Conservation (phyloP, 2,113 vertebrate genomes). For the Chloropsis hardwickii region DNA sequence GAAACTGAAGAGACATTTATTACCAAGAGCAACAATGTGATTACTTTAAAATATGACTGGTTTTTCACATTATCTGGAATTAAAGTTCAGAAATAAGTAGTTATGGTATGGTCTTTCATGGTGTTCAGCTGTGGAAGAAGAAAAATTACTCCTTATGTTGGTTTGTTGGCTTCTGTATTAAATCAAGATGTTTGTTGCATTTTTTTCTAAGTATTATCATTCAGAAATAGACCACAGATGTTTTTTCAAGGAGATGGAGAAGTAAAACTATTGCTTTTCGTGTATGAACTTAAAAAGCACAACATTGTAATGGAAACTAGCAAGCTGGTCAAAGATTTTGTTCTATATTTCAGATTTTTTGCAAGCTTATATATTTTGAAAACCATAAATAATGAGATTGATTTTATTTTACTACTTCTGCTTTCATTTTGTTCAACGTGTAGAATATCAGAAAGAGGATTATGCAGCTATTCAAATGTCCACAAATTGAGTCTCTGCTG, state of each 20-base stretch:
- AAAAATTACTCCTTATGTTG: background rate
- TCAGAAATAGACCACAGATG: background rate
- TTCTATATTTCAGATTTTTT: background rate
- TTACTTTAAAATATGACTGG: background rate
- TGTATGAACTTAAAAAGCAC: background rate
- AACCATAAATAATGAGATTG: background rate
- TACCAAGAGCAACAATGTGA: background rate
- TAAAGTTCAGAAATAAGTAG: background rate
- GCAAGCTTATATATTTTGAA: background rate
- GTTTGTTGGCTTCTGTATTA: background rate
- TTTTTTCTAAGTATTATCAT: background rate
- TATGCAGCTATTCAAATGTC: background rate
- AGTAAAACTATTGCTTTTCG: background rate
- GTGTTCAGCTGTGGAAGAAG: background rate
- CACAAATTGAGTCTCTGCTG: background rate
- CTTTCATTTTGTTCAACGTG: background rate
- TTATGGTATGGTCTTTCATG: background rate
- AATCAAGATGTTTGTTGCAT: background rate
- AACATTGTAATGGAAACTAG: background rate
- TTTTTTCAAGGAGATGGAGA: background rate
- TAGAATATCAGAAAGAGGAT: background rate
- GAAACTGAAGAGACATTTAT: background rate
- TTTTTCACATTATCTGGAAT: background rate
- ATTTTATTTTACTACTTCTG: background rate
- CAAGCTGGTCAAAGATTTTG: background rate